Percentiles rank a stretch among this genome's conserved stretches.
Conservation (phyloP, 2,888 invertebrate species). For the Pediacus dermestoides region DNA sequence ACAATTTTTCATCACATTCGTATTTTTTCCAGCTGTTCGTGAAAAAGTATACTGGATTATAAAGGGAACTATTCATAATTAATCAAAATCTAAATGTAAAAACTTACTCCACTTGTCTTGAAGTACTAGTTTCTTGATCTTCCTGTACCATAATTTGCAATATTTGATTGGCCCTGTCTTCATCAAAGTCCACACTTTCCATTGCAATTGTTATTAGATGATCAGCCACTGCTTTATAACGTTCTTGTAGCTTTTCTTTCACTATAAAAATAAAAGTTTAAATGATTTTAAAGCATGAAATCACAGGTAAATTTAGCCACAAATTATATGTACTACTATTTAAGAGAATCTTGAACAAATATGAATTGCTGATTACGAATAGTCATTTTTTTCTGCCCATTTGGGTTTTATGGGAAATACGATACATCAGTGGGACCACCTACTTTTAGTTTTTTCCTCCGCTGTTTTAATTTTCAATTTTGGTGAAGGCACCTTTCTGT, state of each 20-base stretch:
- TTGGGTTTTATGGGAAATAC: no score
- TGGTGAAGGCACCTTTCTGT: slow-evolving; percentile 44
- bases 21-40: no score
- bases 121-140: slow-evolving; percentile 47
- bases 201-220: slow-evolving; percentile 79
- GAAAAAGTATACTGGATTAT: not conserved
- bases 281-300: slow-evolving; percentile 9
- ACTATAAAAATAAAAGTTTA: slow-evolving; percentile 53
- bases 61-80: not conserved
- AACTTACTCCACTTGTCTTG: slow-evolving; percentile 36
- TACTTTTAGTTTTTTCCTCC: slow-evolving; percentile 69
- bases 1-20: slow-evolving; percentile 7
- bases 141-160: slow-evolving; percentile 69
- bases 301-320: not conserved
- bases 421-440: slow-evolving; percentile 38
- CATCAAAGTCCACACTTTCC: slow-evolving; percentile 84
- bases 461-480: slow-evolving; percentile 64
- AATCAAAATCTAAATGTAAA: no score
- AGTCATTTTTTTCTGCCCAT: slow-evolving; percentile 11
- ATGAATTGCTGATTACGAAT: slow-evolving; percentile 11
- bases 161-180: slow-evolving; percentile 76
- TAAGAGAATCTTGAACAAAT: no score
- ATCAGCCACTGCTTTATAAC: slow-evolving; percentile 73
- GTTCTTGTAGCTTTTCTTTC: slow-evolving; percentile 64
- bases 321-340: no score